Evolutionary conservation across 2,797 vertebrate species (phyloP).

Genomic region (Ctenosaura bakeri): DNA sequence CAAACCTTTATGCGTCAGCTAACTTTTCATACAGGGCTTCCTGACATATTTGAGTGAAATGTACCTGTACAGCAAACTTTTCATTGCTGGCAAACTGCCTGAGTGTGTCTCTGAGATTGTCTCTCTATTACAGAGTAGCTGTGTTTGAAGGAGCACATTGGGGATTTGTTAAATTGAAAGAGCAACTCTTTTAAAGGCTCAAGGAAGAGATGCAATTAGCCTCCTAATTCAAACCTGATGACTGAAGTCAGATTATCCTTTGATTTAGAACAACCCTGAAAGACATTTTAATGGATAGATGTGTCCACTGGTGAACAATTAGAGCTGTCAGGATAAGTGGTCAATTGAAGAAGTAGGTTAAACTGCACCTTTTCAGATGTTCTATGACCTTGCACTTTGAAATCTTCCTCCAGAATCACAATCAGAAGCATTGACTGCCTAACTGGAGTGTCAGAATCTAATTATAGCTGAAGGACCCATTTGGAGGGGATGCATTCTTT

Average conservation of each 20-base stretch:
- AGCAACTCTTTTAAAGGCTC: conserved; percentile 71
- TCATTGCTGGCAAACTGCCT: conserved; percentile 48
- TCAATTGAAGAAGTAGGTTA: conserved; percentile 71
- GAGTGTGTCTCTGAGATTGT: conserved; percentile 34
- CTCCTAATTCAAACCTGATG: conserved; percentile 73
- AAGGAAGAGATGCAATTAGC: conserved; percentile 75
- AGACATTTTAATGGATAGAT: conserved; percentile 73
- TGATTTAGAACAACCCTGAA: conserved; percentile 72
- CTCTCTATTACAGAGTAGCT: conserved; percentile 47
- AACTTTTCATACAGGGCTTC: conserved; percentile 15
- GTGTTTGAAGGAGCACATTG: conserved; percentile 52
- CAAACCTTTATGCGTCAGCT: background rate
- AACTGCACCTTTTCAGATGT: conserved; percentile 68
- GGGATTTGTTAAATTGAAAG: conserved; percentile 68
- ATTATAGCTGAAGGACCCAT: conserved; percentile 64
- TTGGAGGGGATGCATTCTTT: conserved; percentile 36
- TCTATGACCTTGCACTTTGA: conserved; percentile 72
- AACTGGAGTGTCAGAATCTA: conserved; percentile 70
- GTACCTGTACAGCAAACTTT: conserved; percentile 52
- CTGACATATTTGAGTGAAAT: conserved; percentile 39
- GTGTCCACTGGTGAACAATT: conserved; percentile 74
- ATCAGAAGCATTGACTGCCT: conserved; percentile 59
- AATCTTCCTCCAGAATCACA: conserved; percentile 74
- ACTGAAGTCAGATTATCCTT: conserved; percentile 72
- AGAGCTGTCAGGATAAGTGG: conserved; percentile 74